Evolutionary conservation across 1,140 invertebrate species (phyloP), one percentile per base, ranked within the genome.

Genomic region (Nasonia longicornis): DNA sequence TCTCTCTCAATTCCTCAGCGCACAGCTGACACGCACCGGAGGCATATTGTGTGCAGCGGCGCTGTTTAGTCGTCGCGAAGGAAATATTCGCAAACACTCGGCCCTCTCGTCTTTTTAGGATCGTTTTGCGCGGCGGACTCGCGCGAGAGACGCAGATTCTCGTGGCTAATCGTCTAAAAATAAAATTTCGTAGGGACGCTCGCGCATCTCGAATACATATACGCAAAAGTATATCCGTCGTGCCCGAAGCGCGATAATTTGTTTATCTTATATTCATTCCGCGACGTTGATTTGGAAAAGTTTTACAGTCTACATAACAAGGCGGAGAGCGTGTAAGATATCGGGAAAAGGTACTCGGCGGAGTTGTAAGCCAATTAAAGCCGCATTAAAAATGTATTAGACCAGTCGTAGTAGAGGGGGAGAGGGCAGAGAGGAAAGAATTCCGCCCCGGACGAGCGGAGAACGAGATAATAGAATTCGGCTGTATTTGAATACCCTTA

Each of bases 331-430:
- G 52, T n/a, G 1, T 20, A 7, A 58, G 20, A 12, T 29, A 67
- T 0, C 11, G 3, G 64, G 64, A 67, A 6, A 26, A 67, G 64
- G 22, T 31, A 29, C 11, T 29, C 64, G 29, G 2, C 3, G 35
- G 16, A 70, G 8, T 52, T 77, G 14, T 31, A 48, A 70, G 48
- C 66, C 45, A 52, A 77, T 77, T 77, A 48, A 69, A 67, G 0
- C 45, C 26, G n/a, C 66, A 77, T 70, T 77, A n/a, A 69, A 22
- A 77, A 77, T 77, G 42, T 26, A 69, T 77, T 77, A 70, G 16
- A 14, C 22, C 66, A n/a, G 45, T 4, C 3, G 3, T 3, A 16
- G 3, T 16, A 16, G 1, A 3, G 2, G 1, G 52, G 1, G 45
- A 10, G 45, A 48, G 8, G 14, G 8, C 4, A 16, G 52, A 58